These are phyloP conservation scores for Vesta saturnalis DNA, from an alignment of 2,888 invertebrate species.

Conservation along the genomic window DNA sequence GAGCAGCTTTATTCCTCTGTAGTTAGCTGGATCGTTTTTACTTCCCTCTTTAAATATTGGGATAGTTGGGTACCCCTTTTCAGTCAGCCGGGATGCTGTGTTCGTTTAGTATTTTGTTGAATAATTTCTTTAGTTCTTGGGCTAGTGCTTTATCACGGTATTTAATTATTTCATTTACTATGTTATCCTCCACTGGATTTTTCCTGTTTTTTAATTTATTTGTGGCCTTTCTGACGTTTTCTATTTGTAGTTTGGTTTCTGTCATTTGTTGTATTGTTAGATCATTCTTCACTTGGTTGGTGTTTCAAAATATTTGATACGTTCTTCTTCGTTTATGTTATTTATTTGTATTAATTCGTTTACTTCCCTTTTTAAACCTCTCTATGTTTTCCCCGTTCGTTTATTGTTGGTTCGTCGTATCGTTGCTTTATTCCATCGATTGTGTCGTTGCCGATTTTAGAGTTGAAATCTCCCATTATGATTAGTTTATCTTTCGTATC, in stretches of 20 bases:
- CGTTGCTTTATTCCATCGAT: not conserved
- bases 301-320: too few species aligned
- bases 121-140: conserved; percentile 1
- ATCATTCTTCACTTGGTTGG: too few species aligned
- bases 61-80: not conserved
- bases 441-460: not conserved
- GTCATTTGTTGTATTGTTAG: too few species aligned
- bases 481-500: not conserved
- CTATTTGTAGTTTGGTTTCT: too few species aligned
- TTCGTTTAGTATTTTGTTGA: not conserved
- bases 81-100: not conserved
- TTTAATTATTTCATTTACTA: conserved; percentile 3
- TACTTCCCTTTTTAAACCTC: too few species aligned
- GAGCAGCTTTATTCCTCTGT: not conserved
- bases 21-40: not conserved
- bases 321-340: too few species aligned
- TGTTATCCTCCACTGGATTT: not conserved
- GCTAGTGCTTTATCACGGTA: conserved; percentile 8
- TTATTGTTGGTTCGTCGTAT: too few species aligned
- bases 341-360: too few species aligned
- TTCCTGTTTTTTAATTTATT: conserved; percentile 4
- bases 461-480: not conserved
- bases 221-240: too few species aligned
- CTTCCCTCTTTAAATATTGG: not conserved
- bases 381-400: too few species aligned